These are phyloP conservation scores for Microplitis mediator DNA, from an alignment of 1,140 invertebrate genomes.

Conservation along the genomic window DNA sequence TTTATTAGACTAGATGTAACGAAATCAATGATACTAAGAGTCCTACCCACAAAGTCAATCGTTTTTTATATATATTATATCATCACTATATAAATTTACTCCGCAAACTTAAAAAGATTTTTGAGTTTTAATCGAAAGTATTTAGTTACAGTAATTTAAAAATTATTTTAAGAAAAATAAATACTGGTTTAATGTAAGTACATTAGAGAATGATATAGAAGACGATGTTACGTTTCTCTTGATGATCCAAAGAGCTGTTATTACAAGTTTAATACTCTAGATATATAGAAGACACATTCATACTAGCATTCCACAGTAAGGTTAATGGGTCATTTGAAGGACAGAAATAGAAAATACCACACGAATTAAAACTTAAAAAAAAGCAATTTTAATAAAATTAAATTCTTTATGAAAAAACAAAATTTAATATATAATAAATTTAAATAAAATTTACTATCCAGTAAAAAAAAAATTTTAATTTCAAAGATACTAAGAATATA, in stretches of 20 bases:
- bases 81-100: no score
- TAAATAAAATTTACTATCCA: no score
- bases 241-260: background rate
- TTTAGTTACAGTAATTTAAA: no score
- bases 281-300: constrained; percentile 1
- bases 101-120: no score
- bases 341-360: background rate
- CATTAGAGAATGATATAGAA: background rate
- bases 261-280: background rate
- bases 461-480: background rate
- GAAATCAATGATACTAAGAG: no score
- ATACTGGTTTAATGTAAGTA: background rate
- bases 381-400: background rate
- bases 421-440: no score
- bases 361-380: background rate
- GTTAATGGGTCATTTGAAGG: background rate
- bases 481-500: no score
- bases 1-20: no score
- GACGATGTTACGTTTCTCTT: background rate
- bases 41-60: no score
- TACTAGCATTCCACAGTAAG: background rate
- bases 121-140: no score
- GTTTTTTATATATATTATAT: no score
- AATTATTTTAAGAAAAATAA: background rate
- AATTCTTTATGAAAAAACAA: no score